Evolutionary conservation across 2,888 invertebrate species (phyloP), one percentile per base, ranked within the genome.

Genomic region (Oligia fasciuncula): DNA sequence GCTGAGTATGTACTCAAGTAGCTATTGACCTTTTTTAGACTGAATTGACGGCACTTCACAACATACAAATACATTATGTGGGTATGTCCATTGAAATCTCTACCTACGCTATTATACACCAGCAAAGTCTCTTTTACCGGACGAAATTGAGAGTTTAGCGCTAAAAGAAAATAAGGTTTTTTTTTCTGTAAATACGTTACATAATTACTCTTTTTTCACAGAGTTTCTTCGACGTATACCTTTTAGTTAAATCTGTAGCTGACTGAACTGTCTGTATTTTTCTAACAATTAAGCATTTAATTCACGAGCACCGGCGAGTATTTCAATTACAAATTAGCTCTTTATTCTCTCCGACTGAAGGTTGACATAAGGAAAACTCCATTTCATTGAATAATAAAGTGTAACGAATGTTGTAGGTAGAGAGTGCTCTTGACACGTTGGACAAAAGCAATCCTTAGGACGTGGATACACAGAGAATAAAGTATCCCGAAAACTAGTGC

Each of bases 21-120:
- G 88, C 90, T 89, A 91, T 93, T 91, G 93, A 93, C 92, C 93
- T 92, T 93, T 92, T 89, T 89, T 84, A 87, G 83, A 77, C 89
- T 89, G 85, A 87, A 89, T 88, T 87, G 87, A 83, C 89, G 88
- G 81, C 81, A 88, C 89, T 87, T 84, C 82, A 85, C 80, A 73
- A 85, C 85, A 83, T 84, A 84, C 80, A 84, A 87, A 84, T 87
- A 85, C 83, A 84, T 85, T 87, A 87, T 84, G 81, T 87, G 80
- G 86, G 86, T 81, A 85, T 84, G 86, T 88, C 80, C 80, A 90
- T 85, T 88, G 82, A 87, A 84, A 83, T 84, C 76, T 79, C 63
- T 67, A 77, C 86, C 82, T 77, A 68, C 67, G 71, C 76, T 68
- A 77, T 70, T 82, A 66, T 66, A 77, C 71, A 82, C 75, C 81